Percentiles rank a stretch among this genome's conserved stretches.
phyloP scores from a whole-genome alignment of 2,888 invertebrate species.

The Acheta domesticus region DNA sequence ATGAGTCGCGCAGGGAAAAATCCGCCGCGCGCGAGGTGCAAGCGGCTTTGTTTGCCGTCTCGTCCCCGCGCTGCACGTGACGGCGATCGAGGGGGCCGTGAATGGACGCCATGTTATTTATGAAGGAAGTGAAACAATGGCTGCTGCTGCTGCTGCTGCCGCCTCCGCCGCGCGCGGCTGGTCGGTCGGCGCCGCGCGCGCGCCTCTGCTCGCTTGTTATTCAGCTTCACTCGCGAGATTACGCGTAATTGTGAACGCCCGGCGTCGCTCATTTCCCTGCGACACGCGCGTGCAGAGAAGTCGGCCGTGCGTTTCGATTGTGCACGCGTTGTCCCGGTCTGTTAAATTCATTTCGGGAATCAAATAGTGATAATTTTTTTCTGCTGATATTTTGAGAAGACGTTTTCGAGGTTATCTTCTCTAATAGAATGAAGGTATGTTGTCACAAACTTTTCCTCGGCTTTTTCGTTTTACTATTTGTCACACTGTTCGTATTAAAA shows the following conservation, averaged over 20 bases:
- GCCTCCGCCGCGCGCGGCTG: too few relatives aligned
- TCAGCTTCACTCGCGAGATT: neutral
- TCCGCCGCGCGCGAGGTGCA: neutral
- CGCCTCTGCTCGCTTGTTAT: neutral
- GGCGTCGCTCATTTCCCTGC: neutral
- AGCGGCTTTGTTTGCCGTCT: neutral
- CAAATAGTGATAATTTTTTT: too few relatives aligned
- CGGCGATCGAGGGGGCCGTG: neutral
- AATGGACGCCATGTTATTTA: slow-evolving; percentile 23
- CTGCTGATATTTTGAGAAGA: too few relatives aligned
- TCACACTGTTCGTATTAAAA: too few relatives aligned
- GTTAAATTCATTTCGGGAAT: too few relatives aligned
- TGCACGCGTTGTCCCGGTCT: neutral
- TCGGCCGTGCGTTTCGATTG: neutral
- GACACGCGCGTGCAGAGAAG: too few relatives aligned
- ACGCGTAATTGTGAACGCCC: neutral
- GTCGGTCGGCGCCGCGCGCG: neutral
- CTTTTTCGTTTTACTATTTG: too few relatives aligned
- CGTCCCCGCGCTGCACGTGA: neutral
- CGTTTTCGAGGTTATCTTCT: too few relatives aligned
- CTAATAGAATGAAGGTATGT: too few relatives aligned
- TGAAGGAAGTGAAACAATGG: slow-evolving; percentile 26
- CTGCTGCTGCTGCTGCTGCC: neutral
- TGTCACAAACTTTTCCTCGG: too few relatives aligned
- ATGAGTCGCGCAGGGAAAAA: neutral